A percentile compares a stretch with the other conserved stretches of the same genome.
These are phyloP conservation scores for Pristionchus pacificus DNA, from an alignment of 1,140 invertebrate genomes.

Conservation along the genomic window DNA sequence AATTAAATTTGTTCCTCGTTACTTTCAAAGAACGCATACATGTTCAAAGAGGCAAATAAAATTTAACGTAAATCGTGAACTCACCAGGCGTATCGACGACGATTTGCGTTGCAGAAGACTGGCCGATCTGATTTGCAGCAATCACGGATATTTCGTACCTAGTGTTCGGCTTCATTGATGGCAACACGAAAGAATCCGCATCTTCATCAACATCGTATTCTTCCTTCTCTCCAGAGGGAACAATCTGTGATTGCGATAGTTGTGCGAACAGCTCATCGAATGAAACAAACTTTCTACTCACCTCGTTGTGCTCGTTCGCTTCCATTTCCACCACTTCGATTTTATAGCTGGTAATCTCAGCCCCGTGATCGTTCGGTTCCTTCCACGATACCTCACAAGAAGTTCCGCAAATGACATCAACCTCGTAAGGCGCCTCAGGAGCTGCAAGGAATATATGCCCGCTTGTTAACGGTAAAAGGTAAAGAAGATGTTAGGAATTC, in stretches of 20 bases:
- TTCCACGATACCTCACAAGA: conserved; percentile 24
- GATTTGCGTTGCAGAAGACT: neutral
- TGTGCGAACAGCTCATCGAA: neutral
- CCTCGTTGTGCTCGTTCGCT: neutral
- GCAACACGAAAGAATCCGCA: neutral
- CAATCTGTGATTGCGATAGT: too few relatives aligned
- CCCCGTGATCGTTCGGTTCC: conserved; percentile 28
- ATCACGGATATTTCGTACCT: neutral
- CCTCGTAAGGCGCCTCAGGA: conserved; percentile 12
- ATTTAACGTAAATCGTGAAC: neutral
- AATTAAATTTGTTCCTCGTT: neutral
- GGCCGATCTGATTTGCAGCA: neutral
- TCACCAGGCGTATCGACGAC: neutral
- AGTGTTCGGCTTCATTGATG: neutral
- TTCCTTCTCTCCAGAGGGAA: neutral
- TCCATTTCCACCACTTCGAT: conserved; percentile 20
- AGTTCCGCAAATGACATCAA: conserved; percentile 17
- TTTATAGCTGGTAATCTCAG: conserved; percentile 12
- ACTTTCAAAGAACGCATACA: neutral
- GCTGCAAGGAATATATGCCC: too few relatives aligned
- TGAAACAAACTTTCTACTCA: neutral
- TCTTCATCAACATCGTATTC: neutral
- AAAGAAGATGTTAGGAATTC: too few relatives aligned
- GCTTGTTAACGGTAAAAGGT: too few relatives aligned
- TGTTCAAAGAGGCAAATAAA: neutral